Conservation (phyloP, 2,888 invertebrate genomes). For the Cephus pulcher region DNA sequence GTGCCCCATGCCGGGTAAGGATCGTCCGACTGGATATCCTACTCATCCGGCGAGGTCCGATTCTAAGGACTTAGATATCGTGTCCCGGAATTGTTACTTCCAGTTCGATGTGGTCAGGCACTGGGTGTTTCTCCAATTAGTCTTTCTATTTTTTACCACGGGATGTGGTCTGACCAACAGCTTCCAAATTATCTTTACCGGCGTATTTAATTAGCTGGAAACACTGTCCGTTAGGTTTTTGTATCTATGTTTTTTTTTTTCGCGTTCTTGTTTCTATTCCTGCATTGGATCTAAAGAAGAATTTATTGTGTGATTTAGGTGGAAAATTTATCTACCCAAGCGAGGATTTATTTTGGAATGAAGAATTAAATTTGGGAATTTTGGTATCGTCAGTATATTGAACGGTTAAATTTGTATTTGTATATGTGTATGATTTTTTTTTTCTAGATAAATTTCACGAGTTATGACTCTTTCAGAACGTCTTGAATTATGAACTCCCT, state of each 20-base stretch:
- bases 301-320: neutral
- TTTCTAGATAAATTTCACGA: neutral
- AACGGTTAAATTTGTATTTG: too few species aligned
- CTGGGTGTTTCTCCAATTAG: neutral
- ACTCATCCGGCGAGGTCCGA: constrained; percentile 26
- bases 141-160: neutral
- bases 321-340: too few species aligned
- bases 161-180: neutral
- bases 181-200: neutral
- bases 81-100: neutral
- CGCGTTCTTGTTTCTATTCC: constrained; percentile 11
- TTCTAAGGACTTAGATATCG: neutral
- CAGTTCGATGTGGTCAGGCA: neutral
- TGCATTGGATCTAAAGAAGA: neutral
- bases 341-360: too few species aligned
- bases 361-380: neutral
- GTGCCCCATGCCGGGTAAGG: constrained; percentile 44
- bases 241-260: neutral
- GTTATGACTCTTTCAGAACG: neutral
- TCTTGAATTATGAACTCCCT: neutral
- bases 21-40: constrained; percentile 46
- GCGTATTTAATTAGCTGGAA: neutral
- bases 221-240: neutral
- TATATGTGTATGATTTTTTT: too few species aligned
- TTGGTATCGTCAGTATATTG: too few species aligned